These are phyloP conservation scores for Dicrurus megarhynchus DNA, from an alignment of 2,113 vertebrate genomes.

Conservation along the genomic window DNA sequence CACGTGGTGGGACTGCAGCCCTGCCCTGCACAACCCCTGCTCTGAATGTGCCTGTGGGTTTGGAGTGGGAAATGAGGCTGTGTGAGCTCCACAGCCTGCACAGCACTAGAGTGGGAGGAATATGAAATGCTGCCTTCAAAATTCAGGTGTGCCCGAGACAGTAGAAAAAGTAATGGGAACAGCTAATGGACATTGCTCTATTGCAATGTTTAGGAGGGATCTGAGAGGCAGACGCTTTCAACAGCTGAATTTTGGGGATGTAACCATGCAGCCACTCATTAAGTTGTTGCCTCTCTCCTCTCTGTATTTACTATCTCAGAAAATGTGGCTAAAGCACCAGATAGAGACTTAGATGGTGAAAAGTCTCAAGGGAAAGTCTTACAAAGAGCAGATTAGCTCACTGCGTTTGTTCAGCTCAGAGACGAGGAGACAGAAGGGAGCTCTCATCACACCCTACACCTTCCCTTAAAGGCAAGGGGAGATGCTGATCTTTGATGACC, in stretches of 20 bases:
- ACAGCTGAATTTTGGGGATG: neutral
- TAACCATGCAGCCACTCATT: rapidly evolving
- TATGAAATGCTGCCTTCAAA: neutral
- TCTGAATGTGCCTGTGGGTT: rapidly evolving
- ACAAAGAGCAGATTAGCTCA: neutral
- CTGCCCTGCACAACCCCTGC: neutral
- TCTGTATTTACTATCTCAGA: neutral
- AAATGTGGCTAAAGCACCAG: neutral
- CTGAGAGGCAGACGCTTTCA: neutral
- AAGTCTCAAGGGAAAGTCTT: neutral
- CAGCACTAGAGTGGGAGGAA: neutral
- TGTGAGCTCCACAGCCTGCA: neutral
- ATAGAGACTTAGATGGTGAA: neutral
- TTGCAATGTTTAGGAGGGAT: neutral
- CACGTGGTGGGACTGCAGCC: neutral
- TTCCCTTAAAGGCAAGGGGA: neutral
- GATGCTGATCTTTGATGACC: neutral
- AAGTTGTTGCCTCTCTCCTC: neutral
- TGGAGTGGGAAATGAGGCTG: neutral
- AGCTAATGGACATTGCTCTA: neutral
- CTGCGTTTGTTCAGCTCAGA: neutral
- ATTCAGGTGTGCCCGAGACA: neutral
- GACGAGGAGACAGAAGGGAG: neutral
- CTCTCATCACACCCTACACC: neutral
- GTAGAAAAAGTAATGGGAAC: neutral